Conservation (phyloP, 2,113 vertebrate species). For the Dipodomys stephensi region DNA sequence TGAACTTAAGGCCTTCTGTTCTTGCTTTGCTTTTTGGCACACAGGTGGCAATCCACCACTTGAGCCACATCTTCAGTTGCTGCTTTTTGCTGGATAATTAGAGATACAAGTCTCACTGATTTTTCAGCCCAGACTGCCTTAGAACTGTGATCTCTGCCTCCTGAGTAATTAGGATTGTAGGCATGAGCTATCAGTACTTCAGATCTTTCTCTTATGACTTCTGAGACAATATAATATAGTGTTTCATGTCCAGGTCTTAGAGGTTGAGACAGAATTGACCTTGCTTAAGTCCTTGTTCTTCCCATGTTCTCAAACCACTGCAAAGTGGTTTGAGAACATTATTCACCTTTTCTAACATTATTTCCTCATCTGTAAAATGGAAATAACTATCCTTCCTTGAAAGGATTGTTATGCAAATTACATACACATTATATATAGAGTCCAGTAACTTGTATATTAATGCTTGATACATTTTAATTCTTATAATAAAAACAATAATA, state of each 20-base stretch:
- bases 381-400: constrained; percentile 23
- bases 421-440: neutral
- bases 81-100: no score
- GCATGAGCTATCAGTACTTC: no score
- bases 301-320: neutral
- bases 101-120: no score
- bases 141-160: no score
- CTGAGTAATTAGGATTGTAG: no score
- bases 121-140: no score
- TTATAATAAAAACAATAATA: constrained; percentile 22
- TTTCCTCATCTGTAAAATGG: constrained; percentile 15
- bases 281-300: constrained; percentile 7
- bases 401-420: constrained; percentile 11
- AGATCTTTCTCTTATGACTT: constrained; percentile 11
- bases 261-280: neutral
- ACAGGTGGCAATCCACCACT: no score
- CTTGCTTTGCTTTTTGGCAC: no score
- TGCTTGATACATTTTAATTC: constrained; percentile 35
- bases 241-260: constrained; percentile 24
- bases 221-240: neutral
- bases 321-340: constrained; percentile 47
- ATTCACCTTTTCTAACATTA: constrained; percentile 33
- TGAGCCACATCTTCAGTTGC: no score
- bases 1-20: no score
- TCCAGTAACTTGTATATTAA: constrained; percentile 6